Evolutionary conservation across 2,797 vertebrate genomes (phyloP), one percentile per base, ranked within the genome.

Genomic region (Craterocephalus amniculus): DNA sequence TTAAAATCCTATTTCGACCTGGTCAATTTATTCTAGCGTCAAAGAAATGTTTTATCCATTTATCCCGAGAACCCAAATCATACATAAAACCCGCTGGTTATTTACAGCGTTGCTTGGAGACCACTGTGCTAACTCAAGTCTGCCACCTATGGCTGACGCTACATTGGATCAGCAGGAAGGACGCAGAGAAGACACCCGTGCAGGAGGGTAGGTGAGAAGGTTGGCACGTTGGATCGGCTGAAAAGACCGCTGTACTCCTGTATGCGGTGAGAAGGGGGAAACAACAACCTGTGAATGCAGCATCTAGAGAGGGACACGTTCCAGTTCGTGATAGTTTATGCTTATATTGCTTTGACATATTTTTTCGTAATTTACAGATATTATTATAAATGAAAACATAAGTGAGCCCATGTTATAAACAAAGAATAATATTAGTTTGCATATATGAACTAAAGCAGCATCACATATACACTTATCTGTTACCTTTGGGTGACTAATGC

Each of bases 71-170:
- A n/a, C n/a, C n/a, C 32, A 34, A 34, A 34, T 45, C 8, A n/a
- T 20, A 29, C 5, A 29, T 29, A 29, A 29, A 29, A 29, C 9
- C n/a, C n/a, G 20, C 29, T 13, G 26, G 55, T 80, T 88, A 89
- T 91, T 91, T 91, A 91, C 92, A 82, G 49, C 63, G 92, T 93
- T 93, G 91, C 92, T 84, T 67, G 76, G 93, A 85, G 77, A 93
- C 92, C 77, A 58, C 9, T 1, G 32, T 34, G 29, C 31, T 10
- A 65, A 58, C 67, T 76, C 70, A 11, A 12, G 35, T 0, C 43
- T 64, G 76, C 80, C 80, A 5, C 64, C 85, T 75, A 55, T 14
- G 12, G 63, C 27, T 4, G 26, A 24, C 4, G 14, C 4, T 5
- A 49, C 36, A 48, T 38, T 60, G 32, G 32, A 51, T 59, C 66